Conservation (phyloP, 2,113 vertebrate genomes). For the Cairina moschata region DNA sequence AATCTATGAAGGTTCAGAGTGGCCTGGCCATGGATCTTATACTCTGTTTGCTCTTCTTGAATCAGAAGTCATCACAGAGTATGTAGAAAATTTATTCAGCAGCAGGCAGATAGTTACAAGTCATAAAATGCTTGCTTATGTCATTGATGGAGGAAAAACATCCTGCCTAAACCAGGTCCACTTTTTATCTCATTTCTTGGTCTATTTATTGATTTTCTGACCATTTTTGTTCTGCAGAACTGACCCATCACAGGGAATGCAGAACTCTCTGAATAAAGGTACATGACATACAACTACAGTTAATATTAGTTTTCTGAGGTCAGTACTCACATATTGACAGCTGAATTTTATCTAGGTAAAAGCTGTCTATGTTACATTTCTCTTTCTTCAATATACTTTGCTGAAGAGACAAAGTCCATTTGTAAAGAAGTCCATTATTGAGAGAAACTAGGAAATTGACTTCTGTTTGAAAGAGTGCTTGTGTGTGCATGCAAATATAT, state of each 20-base stretch:
- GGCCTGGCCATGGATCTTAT: not conserved
- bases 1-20: not conserved
- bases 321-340: constrained; percentile 20
- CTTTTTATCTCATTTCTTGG: constrained; percentile 86
- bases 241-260: constrained; percentile 82
- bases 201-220: constrained; percentile 89
- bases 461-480: not conserved
- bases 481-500: not conserved
- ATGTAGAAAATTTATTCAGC: not conserved
- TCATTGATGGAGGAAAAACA: constrained; percentile 41
- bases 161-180: constrained; percentile 29
- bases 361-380: not conserved
- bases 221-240: constrained; percentile 79
- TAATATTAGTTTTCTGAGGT: constrained; percentile 74
- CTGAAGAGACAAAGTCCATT: not conserved
- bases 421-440: not conserved
- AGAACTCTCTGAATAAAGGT: constrained; percentile 78
- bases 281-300: constrained; percentile 69
- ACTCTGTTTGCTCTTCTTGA: not conserved
- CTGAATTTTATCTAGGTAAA: constrained; percentile 37
- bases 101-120: not conserved
- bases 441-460: not conserved
- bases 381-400: not conserved
- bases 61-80: not conserved
- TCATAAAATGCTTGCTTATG: constrained; percentile 32